Conservation (phyloP, 2,888 invertebrate genomes). For the Yponomeuta sedellus region DNA sequence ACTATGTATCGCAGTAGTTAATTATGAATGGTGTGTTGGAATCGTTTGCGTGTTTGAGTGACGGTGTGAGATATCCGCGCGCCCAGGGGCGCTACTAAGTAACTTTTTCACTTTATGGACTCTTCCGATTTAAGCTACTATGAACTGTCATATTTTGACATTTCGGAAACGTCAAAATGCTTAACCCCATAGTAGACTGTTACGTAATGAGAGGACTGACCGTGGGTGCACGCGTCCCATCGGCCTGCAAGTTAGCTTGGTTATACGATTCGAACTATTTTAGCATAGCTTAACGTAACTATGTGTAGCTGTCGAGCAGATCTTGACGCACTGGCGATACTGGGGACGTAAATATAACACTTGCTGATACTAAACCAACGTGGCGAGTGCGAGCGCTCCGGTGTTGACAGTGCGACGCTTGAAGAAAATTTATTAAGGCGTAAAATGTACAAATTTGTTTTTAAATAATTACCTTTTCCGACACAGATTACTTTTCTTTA, state of each 20-base stretch:
- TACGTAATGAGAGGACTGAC: too few species aligned
- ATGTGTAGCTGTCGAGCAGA: constrained; percentile 38
- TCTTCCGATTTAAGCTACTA: too few species aligned
- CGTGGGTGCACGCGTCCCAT: constrained; percentile 21
- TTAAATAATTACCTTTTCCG: constrained; percentile 45
- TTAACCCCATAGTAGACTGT: too few species aligned
- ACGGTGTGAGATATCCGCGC: background rate
- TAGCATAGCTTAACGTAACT: constrained; percentile 45
- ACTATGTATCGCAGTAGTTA: background rate
- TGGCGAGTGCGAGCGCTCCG: constrained; percentile 10
- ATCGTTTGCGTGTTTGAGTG: background rate
- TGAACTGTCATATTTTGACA: too few species aligned
- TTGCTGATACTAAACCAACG: background rate
- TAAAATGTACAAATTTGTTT: constrained; percentile 67
- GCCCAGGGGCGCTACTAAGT: background rate
- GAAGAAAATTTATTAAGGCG: constrained; percentile 35
- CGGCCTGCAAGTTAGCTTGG: constrained; percentile 51
- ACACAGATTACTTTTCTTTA: constrained; percentile 39
- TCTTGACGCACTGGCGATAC: constrained; percentile 9
- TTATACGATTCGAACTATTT: constrained; percentile 59
- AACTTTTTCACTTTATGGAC: too few species aligned
- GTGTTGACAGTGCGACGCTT: constrained; percentile 29
- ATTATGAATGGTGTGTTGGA: background rate
- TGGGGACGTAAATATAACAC: constrained; percentile 9
- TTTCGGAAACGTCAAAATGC: too few species aligned